These are phyloP conservation scores for Falco peregrinus DNA, from an alignment of 2,797 vertebrate species.

Conservation along the genomic window DNA sequence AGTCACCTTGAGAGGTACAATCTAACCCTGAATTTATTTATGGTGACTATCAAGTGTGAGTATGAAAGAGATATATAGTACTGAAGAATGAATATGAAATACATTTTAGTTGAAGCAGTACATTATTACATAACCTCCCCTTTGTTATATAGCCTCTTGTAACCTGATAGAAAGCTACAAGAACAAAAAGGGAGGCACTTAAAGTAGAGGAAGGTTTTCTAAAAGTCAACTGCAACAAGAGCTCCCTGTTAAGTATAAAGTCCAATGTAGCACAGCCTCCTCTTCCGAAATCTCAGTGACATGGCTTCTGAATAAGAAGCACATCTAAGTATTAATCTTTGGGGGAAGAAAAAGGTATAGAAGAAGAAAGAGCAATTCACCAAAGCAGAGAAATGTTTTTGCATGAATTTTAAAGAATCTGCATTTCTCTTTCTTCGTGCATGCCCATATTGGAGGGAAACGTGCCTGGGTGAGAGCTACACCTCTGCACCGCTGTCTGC, in stretches of 20 bases:
- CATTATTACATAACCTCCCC: slow-evolving; percentile 14
- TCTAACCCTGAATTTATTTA: slow-evolving; percentile 46
- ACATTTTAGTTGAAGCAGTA: not conserved
- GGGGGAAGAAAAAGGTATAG: not conserved
- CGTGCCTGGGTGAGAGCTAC: not conserved
- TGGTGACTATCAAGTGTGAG: not conserved
- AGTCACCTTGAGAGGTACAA: slow-evolving; percentile 50
- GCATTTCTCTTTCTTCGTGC: not conserved
- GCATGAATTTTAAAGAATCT: not conserved
- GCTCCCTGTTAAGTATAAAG: not conserved
- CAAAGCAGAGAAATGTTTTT: not conserved
- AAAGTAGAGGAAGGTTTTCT: not conserved
- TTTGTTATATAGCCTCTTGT: not conserved
- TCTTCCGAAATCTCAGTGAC: not conserved
- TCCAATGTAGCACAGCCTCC: not conserved
- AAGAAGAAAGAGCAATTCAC: not conserved
- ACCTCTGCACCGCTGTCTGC: not conserved
- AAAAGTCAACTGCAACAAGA: not conserved
- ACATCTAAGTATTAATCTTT: not conserved
- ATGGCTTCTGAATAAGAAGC: not conserved
- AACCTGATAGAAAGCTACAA: not conserved
- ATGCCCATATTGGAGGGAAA: not conserved
- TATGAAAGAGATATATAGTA: slow-evolving; percentile 17
- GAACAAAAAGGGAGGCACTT: not conserved
- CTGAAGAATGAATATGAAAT: slow-evolving; percentile 40